phyloP scores from a whole-genome alignment of 2,888 invertebrate species.

The Zele albiditarsus region DNA sequence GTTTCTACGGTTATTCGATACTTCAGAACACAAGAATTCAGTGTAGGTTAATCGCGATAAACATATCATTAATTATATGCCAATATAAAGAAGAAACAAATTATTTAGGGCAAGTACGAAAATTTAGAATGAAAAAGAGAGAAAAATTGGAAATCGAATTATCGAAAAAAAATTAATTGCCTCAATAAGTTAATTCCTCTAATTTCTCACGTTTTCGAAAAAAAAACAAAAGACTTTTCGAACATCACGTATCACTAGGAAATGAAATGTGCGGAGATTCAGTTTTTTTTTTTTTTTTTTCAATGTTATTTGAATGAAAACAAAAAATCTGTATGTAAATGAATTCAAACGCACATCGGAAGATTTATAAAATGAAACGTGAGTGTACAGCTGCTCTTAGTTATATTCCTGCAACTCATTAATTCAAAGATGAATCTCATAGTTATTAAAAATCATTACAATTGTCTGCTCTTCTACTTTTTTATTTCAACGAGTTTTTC shows the following conservation, averaged over 20 bases:
- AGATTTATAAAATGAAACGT: neutral
- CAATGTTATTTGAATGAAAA: no score
- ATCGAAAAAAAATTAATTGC: neutral
- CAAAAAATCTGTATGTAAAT: no score
- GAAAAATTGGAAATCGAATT: neutral
- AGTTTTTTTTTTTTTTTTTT: no score
- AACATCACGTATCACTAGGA: no score
- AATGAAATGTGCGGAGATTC: no score
- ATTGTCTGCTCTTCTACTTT: no score
- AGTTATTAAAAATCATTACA: neutral
- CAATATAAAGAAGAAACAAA: neutral
- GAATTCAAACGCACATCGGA: no score
- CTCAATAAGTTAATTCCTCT: no score
- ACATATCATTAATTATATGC: neutral
- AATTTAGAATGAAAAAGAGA: neutral
- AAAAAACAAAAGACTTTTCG: no score
- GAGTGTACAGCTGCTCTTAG: neutral
- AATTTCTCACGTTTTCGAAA: no score
- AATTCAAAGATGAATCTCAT: neutral
- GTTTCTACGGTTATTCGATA: conserved; percentile 56
- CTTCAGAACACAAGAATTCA: conserved; percentile 61
- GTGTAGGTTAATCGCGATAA: conserved; percentile 52
- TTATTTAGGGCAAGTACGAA: conserved; percentile 22
- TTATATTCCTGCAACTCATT: neutral
- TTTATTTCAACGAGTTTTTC: no score